Percentiles rank a stretch among this genome's conserved stretches.
These are phyloP conservation scores for Latheticus oryzae DNA, from an alignment of 2,888 invertebrate species.

Conservation along the genomic window DNA sequence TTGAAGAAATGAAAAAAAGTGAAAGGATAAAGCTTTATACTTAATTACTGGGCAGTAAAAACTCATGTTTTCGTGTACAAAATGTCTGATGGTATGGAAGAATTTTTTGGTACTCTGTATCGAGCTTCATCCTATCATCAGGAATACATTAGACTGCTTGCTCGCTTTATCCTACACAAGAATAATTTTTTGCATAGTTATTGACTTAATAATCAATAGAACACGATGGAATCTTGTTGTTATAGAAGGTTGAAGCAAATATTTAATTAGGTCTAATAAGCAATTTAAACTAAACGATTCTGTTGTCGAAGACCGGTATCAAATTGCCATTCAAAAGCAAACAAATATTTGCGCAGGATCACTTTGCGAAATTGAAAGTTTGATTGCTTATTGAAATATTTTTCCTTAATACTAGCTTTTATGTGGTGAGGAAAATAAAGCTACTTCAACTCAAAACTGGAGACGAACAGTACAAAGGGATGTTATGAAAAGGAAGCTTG, in stretches of 20 bases:
- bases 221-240: slow-evolving; percentile 7
- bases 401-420: slow-evolving; percentile 6
- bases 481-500: slow-evolving; percentile 29
- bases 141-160: slow-evolving; percentile 34
- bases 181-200: slow-evolving; percentile 24
- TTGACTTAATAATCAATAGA: slow-evolving; percentile 16
- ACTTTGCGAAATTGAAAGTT: slow-evolving; percentile 33
- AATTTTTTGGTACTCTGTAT: slow-evolving; percentile 28
- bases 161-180: slow-evolving; percentile 32
- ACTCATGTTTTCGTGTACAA: slow-evolving; percentile 25
- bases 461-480: slow-evolving; percentile 33
- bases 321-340: slow-evolving; percentile 21
- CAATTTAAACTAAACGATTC: slow-evolving; percentile 19
- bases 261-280: slow-evolving; percentile 30
- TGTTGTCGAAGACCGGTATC: slow-evolving; percentile 19
- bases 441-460: slow-evolving; percentile 25
- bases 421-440: slow-evolving; percentile 23
- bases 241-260: slow-evolving; percentile 25
- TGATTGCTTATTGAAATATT: slow-evolving; percentile 37
- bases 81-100: slow-evolving; percentile 28
- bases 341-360: slow-evolving; percentile 33
- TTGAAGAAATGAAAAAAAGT: slow-evolving; percentile 5
- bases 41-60: slow-evolving; percentile 26
- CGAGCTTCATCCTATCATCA: slow-evolving; percentile 39
- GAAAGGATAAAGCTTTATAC: slow-evolving; percentile 9